Percentiles rank a stretch among this genome's conserved stretches.
Evolutionary conservation across 2,888 invertebrate species (phyloP).

Genomic region (Parasteatoda lunata): DNA sequence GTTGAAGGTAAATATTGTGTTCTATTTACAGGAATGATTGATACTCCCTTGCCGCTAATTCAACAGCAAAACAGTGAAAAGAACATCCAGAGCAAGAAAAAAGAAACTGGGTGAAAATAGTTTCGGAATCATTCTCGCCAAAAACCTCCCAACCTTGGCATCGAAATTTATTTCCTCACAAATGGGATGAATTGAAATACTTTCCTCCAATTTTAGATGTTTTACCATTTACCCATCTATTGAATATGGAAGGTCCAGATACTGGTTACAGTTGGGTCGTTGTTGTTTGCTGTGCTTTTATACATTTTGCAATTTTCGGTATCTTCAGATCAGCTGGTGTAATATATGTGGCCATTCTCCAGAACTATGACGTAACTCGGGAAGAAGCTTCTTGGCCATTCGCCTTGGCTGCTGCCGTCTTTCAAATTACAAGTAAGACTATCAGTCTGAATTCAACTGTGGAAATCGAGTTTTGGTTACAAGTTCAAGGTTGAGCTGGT

Average conservation of each 20-base stretch:
- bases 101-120: neutral
- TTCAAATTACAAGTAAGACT: constrained; percentile 52
- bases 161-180: neutral
- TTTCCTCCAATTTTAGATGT: neutral
- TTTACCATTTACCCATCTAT: neutral
- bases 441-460: neutral
- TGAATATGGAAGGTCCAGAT: constrained; percentile 51
- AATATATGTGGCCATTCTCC: constrained; percentile 61
- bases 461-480: neutral
- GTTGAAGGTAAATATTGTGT: no score
- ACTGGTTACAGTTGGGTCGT: constrained; percentile 69
- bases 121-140: neutral
- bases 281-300: constrained; percentile 60
- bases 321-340: constrained; percentile 67
- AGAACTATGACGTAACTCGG: constrained; percentile 57
- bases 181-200: constrained; percentile 11
- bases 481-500: neutral
- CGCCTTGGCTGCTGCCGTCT: constrained; percentile 55
- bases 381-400: constrained; percentile 69
- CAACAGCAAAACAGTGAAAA: neutral
- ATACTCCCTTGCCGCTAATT: no score
- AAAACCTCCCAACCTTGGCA: constrained; percentile 17
- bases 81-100: neutral
- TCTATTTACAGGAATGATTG: no score
- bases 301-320: constrained; percentile 67